Evolutionary conservation across 2,888 invertebrate species (phyloP).

Genomic region (Mylabris sibirica): DNA sequence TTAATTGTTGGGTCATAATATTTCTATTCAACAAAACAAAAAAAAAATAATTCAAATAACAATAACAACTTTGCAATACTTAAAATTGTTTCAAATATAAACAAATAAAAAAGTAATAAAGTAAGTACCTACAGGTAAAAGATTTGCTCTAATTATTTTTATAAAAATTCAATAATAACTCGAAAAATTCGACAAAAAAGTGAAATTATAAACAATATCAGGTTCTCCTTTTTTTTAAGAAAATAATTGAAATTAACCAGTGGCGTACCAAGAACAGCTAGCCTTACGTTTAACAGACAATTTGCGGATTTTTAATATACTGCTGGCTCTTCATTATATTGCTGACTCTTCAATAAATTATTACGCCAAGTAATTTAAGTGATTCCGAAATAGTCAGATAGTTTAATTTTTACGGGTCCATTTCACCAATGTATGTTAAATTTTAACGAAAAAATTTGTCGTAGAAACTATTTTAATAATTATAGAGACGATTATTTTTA

Average conservation of each 20-base stretch:
- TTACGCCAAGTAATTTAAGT: too few relatives aligned
- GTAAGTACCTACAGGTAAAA: not conserved
- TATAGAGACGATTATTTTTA: too few relatives aligned
- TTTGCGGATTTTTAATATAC: too few relatives aligned
- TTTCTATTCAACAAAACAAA: not conserved
- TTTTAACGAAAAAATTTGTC: too few relatives aligned
- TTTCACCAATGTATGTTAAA: too few relatives aligned
- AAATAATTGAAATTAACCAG: not conserved
- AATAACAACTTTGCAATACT: not conserved
- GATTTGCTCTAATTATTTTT: not conserved
- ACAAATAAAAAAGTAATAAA: not conserved
- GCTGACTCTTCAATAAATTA: too few relatives aligned
- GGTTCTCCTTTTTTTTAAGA: not conserved
- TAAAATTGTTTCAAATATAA: not conserved
- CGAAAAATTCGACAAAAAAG: not conserved
- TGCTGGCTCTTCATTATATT: too few relatives aligned
- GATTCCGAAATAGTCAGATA: too few relatives aligned
- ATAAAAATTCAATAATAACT: not conserved
- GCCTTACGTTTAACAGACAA: too few relatives aligned
- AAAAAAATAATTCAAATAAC: too few relatives aligned
- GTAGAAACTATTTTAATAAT: too few relatives aligned
- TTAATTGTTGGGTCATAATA: not conserved
- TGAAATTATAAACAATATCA: conserved; percentile 4
- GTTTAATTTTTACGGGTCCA: too few relatives aligned
- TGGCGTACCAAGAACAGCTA: not conserved